A percentile compares a stretch with the other conserved stretches of the same genome.
Evolutionary conservation across 2,888 invertebrate genomes (phyloP).

Genomic region (Cephus sareptanus): DNA sequence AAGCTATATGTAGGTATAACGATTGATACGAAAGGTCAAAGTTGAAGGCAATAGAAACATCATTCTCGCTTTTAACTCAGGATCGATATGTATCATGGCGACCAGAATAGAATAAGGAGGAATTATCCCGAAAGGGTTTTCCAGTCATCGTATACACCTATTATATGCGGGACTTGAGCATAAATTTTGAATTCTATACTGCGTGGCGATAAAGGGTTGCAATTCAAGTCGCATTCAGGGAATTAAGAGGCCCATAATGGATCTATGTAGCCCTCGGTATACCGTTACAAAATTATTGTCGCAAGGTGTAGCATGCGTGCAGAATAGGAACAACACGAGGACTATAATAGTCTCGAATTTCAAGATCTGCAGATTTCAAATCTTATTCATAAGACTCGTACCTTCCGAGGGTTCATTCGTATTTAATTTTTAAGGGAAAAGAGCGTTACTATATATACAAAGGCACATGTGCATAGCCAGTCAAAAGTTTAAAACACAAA

Average conservation of each 20-base stretch:
- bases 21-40: neutral
- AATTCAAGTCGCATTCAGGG: neutral
- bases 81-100: neutral
- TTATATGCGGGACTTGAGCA: neutral
- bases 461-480: neutral
- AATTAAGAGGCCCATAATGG: neutral
- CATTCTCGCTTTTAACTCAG: neutral
- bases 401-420: neutral
- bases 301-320: neutral
- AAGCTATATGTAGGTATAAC: neutral
- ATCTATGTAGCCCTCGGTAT: neutral
- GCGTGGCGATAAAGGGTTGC: neutral
- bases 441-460: neutral
- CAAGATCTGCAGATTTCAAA: neutral
- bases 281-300: conserved; percentile 21
- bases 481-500: neutral
- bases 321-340: neutral
- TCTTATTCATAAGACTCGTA: neutral
- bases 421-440: neutral
- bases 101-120: neutral
- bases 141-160: neutral
- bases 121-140: neutral
- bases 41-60: neutral
- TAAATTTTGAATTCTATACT: neutral
- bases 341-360: neutral